Evolutionary conservation across 2,888 invertebrate genomes (phyloP), one percentile per base, ranked within the genome.

Genomic region (Crossocerus cetratus): DNA sequence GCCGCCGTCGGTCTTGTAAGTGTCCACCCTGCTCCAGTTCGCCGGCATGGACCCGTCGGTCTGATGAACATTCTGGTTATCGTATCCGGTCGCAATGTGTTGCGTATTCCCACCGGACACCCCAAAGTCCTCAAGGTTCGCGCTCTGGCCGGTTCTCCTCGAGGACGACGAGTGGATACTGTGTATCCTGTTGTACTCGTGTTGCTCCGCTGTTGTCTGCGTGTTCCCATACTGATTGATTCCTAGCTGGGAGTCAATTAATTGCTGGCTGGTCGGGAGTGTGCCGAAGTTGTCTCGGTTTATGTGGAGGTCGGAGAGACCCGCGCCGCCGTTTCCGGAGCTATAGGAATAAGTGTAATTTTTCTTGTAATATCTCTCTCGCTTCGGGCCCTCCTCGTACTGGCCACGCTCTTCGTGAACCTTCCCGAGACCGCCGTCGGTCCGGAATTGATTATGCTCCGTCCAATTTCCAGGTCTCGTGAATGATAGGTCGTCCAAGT

Each of bases 401-500:
- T 87, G 88, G 0, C 87, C 87, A 2, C 76, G 78, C 54, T 85
- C 83, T 74, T 87, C 86, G 23, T 81, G 79, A 60, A 87, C 83
- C 57, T 82, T 74, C 3, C 87, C 88, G 14, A 73, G 77, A n/a
- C 87, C 87, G 59, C 80, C 79, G 42, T 86, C 79, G 2, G 85
- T 81, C n/a, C 74, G 73, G 60, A 84, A 87, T 11, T 84, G 79
- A 63, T 88, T 87, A 23, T 80, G 83, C 44, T 87, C 87, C 0
- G 81, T 77, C 88, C 88, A 88, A 21, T 79, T 88, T 16, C 86
- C 88, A n/a, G 87, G 86, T 49, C 77, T 82, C 0, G 77, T 54
- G 32, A 78, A 77, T 20, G 83, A 77, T 11, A 78, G 67, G 11
- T 80, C 69, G 21, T 79, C 66, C 13, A 77, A 61, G 53, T 56